A percentile compares a stretch with the other conserved stretches of the same genome.
phyloP scores from a whole-genome alignment of 2,888 invertebrate species.

The Tachystola acroxantha region DNA sequence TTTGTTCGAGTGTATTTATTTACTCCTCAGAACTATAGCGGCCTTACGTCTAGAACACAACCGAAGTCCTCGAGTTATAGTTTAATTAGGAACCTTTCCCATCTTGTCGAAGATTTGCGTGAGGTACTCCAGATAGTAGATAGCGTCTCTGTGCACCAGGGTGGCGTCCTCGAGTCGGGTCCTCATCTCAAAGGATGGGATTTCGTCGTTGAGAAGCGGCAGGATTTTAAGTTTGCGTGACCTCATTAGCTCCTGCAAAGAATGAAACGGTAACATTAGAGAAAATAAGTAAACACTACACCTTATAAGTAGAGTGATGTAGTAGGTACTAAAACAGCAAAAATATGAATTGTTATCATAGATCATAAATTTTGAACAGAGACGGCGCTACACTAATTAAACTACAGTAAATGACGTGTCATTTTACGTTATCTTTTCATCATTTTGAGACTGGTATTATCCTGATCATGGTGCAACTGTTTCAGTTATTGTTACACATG shows the following conservation, averaged over 20 bases:
- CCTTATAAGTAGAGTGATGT: too few relatives aligned
- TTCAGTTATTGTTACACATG: too few relatives aligned
- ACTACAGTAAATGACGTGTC: too few relatives aligned
- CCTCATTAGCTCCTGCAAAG: conserved; percentile 55
- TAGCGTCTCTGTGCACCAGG: conserved; percentile 56
- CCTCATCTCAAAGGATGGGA: conserved; percentile 35
- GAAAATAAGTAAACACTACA: too few relatives aligned
- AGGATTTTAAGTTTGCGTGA: conserved; percentile 44
- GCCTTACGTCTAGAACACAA: conserved; percentile 23
- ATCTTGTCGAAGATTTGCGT: conserved; percentile 53
- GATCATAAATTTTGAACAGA: too few relatives aligned
- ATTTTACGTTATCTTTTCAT: too few relatives aligned
- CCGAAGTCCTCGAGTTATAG: conserved; percentile 31
- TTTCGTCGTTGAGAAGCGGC: conserved; percentile 44
- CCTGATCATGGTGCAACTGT: too few relatives aligned
- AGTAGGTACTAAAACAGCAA: too few relatives aligned
- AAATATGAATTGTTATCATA: too few relatives aligned
- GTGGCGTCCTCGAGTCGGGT: conserved; percentile 37
- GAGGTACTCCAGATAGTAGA: conserved; percentile 60
- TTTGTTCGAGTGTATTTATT: neutral
- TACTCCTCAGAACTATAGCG: neutral
- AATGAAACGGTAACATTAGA: conserved; percentile 16
- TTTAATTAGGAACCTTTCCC: conserved; percentile 25
- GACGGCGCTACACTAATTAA: too few relatives aligned
- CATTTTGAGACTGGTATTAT: too few relatives aligned